Evolutionary conservation across 2,888 invertebrate species (phyloP).

Genomic region (Cordilura impudica): DNA sequence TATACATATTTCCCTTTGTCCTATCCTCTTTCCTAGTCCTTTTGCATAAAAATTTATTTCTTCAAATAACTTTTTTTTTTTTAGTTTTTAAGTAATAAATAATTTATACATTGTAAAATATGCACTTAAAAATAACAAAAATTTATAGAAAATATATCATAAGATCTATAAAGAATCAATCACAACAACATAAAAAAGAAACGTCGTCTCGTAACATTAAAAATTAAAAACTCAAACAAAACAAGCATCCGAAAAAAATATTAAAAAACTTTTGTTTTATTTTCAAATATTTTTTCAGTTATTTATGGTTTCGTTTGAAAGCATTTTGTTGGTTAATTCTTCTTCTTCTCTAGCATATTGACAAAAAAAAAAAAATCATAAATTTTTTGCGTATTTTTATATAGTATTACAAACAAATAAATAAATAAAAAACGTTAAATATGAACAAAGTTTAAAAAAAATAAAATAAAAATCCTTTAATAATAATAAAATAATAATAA

Average conservation of each 20-base stretch:
- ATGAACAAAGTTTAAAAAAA: constrained; percentile 56
- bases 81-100: constrained; percentile 61
- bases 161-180: constrained; percentile 60
- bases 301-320: not conserved
- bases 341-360: constrained; percentile 38
- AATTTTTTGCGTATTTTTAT: constrained; percentile 62
- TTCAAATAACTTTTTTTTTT: constrained; percentile 41
- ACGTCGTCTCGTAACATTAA: constrained; percentile 48
- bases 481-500: constrained; percentile 12
- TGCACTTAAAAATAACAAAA: constrained; percentile 58
- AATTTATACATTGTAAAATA: constrained; percentile 63
- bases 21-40: not conserved
- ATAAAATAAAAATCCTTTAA: constrained; percentile 36
- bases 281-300: constrained; percentile 3
- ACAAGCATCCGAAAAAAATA: constrained; percentile 46
- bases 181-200: constrained; percentile 40
- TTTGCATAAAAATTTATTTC: constrained; percentile 28
- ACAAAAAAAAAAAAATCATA: constrained; percentile 28
- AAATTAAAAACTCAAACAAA: constrained; percentile 44
- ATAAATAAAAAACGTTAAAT: constrained; percentile 52
- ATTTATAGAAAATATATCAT: constrained; percentile 60
- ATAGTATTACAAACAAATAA: constrained; percentile 55
- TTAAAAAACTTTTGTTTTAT: constrained; percentile 48
- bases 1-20: not conserved
- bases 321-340: constrained; percentile 34